phyloP scores from a whole-genome alignment of 2,888 invertebrate genomes.

The Entomobrya multifasciata region DNA sequence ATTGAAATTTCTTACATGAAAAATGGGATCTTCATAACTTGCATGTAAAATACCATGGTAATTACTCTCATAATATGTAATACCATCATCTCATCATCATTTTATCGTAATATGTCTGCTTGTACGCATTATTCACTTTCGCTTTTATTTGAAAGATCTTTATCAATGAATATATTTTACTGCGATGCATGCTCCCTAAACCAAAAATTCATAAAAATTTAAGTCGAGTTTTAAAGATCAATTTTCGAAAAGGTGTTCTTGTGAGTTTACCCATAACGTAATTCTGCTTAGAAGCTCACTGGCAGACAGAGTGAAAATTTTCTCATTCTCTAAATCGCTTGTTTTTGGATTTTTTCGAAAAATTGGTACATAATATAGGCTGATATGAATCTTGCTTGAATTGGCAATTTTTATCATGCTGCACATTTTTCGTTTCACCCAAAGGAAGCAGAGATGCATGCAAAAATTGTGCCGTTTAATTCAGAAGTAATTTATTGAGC shows the following conservation, averaged over 20 bases:
- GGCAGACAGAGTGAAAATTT: not conserved
- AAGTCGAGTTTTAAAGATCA: too few species aligned
- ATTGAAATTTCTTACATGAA: too few species aligned
- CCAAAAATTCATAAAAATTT: not conserved
- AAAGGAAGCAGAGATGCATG: not conserved
- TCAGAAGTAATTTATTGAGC: constrained; percentile 39
- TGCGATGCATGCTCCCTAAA: not conserved
- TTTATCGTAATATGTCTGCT: not conserved
- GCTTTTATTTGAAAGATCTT: constrained; percentile 31
- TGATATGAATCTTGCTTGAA: not conserved
- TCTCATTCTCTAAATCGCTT: not conserved
- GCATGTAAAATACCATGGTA: not conserved
- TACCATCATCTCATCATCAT: too few species aligned
- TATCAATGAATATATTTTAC: not conserved
- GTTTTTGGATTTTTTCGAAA: not conserved
- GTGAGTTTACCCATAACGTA: too few species aligned
- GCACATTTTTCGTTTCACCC: not conserved
- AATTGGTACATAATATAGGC: not conserved
- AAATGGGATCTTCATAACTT: too few species aligned
- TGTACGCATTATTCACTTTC: not conserved
- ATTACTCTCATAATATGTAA: too few species aligned
- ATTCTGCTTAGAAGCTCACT: not conserved
- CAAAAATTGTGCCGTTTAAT: not conserved
- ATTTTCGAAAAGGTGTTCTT: too few species aligned
- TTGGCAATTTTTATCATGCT: constrained; percentile 2